Conservation (phyloP, 2,797 vertebrate genomes). For the Pangasius mekongensis region DNA sequence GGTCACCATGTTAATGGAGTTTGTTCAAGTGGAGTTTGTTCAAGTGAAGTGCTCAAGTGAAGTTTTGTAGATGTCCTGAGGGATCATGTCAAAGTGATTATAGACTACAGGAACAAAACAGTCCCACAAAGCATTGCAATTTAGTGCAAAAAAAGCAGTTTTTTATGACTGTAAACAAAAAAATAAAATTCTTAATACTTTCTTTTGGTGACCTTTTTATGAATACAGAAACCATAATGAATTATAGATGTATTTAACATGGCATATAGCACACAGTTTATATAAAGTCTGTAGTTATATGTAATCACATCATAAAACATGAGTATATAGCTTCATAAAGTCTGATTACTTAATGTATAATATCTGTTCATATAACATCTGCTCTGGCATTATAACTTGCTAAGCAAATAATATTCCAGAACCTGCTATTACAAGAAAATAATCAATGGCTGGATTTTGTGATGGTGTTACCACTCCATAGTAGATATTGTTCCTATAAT, state of each 20-base stretch:
- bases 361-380: background rate
- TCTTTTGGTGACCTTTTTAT: background rate
- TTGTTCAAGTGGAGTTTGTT: conserved; percentile 4
- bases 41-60: background rate
- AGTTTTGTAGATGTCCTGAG: background rate
- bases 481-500: too few species aligned
- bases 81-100: conserved; percentile 11
- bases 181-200: background rate
- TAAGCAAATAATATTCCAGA: background rate
- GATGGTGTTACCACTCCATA: too few species aligned
- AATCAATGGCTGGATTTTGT: too few species aligned
- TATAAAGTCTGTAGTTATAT: too few species aligned
- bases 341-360: too few species aligned
- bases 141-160: background rate
- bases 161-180: background rate
- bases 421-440: background rate
- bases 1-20: background rate
- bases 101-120: background rate
- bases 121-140: background rate
- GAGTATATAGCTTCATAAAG: too few species aligned
- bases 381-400: background rate
- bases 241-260: too few species aligned
- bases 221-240: background rate
- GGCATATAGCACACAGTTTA: too few species aligned
- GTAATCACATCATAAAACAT: too few species aligned